Evolutionary conservation across 2,888 invertebrate genomes (phyloP).

Genomic region (Apodemia duryi): DNA sequence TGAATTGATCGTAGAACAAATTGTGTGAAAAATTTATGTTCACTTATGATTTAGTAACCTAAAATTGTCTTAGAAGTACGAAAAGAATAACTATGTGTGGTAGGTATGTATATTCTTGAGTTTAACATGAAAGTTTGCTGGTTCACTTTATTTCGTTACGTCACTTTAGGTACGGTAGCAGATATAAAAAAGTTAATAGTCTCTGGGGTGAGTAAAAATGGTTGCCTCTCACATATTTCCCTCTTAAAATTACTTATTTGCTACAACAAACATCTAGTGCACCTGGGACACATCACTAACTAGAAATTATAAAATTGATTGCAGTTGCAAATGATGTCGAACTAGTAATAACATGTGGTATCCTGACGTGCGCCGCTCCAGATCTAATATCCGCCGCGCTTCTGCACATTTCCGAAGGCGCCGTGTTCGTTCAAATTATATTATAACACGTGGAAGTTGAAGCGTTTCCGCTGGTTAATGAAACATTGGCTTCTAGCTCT

Average conservation of each 20-base stretch:
- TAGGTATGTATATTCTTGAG: no score
- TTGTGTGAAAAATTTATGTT: background rate
- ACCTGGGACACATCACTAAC: no score
- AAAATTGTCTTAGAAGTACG: no score
- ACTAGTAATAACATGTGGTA: slow-evolving; percentile 1
- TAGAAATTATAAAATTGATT: background rate
- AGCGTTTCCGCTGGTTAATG: background rate
- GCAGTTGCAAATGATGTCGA: background rate
- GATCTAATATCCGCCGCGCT: slow-evolving; percentile 4
- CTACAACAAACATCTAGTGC: no score
- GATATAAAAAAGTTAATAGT: no score
- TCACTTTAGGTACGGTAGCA: no score
- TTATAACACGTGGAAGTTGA: slow-evolving; percentile 2
- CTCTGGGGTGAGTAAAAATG: no score
- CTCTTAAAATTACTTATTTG: no score
- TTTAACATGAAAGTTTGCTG: no score
- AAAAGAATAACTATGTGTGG: no score
- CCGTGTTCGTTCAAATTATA: slow-evolving; percentile 3
- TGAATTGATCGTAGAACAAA: background rate
- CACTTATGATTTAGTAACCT: background rate
- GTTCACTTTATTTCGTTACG: no score
- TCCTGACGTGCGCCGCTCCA: background rate
- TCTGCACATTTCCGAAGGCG: background rate
- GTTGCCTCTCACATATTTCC: no score
- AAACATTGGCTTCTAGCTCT: background rate